Evolutionary conservation across 1,140 invertebrate genomes (phyloP), one percentile per base, ranked within the genome.

Genomic region (Mya arenaria): DNA sequence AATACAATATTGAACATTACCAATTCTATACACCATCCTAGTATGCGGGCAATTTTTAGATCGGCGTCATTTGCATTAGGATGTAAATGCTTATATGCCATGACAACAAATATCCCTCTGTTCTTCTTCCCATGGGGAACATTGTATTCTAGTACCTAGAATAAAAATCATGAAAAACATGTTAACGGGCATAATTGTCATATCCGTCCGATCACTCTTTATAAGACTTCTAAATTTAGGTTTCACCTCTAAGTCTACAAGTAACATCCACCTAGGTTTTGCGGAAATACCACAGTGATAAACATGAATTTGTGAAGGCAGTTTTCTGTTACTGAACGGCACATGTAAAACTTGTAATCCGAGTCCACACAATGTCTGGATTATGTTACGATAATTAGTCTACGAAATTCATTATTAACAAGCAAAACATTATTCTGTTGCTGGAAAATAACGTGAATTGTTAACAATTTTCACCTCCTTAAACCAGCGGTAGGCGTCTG

Each of bases 11-110:
- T 60, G 25, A 15, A 60, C 25, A 17, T 93, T 93, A 98, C 97
- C 95, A 98, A 95, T 95, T 99, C 98, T 62, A 97, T 94, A 92
- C 97, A 98, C 98, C 98, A 99, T 75, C 97, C 98, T 87, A 99
- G 93, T 82, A 98, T 95, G 83, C 96, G 95, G 0, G 97, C 96
- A 34, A 96, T 89, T 87, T 95, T 95, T 39, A 98, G 92, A 87
- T 97, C 97, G 87, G 98, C 96, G 0, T 96, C 95, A 0, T 96
- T 96, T 1, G 96, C 90, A 63, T 95, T 84, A 85, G 94, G 94
- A 39, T 90, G 89, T 10, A 99, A 90, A 90, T 95, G 94, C 90
- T 95, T 96, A 89, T 97, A 98, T 0, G 97, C 95, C 23, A 96
- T 93, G 0, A 97, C 95, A 0, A 97, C 95, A 0, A 96, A 94